These are phyloP conservation scores for Thamnophis sirtalis DNA, from an alignment of 2,113 vertebrate genomes.

Conservation along the genomic window DNA sequence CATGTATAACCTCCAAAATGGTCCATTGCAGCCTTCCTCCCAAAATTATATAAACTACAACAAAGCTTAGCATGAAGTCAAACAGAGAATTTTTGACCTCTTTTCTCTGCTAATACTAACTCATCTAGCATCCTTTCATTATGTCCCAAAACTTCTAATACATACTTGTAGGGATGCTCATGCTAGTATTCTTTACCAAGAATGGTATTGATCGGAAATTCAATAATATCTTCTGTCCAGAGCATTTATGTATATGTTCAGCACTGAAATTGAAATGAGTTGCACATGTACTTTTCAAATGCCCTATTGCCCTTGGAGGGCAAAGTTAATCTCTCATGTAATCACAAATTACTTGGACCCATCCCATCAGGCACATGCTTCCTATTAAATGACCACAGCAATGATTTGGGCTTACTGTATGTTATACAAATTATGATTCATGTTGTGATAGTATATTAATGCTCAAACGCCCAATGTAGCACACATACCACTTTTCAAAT, in stretches of 20 bases:
- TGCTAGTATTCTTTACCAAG: neutral
- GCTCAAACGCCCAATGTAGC: neutral
- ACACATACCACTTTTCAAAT: slow-evolving; percentile 28
- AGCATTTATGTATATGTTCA: neutral
- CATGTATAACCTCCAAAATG: neutral
- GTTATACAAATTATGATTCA: neutral
- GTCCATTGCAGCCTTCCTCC: neutral
- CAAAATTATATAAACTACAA: neutral
- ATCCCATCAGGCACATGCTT: neutral
- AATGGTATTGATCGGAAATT: neutral
- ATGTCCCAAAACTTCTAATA: neutral
- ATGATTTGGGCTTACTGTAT: neutral
- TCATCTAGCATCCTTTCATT: neutral
- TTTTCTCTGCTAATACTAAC: neutral
- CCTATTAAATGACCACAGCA: neutral
- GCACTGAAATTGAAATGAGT: neutral
- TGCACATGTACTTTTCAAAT: neutral
- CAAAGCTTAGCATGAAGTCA: neutral
- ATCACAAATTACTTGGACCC: neutral
- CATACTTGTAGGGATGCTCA: neutral
- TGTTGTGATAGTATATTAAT: neutral
- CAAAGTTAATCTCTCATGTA: neutral
- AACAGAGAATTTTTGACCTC: neutral
- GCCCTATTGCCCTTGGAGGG: neutral
- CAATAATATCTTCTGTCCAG: neutral